Evolutionary conservation across 2,888 invertebrate genomes (phyloP).

Genomic region (Dynastes hyllus): DNA sequence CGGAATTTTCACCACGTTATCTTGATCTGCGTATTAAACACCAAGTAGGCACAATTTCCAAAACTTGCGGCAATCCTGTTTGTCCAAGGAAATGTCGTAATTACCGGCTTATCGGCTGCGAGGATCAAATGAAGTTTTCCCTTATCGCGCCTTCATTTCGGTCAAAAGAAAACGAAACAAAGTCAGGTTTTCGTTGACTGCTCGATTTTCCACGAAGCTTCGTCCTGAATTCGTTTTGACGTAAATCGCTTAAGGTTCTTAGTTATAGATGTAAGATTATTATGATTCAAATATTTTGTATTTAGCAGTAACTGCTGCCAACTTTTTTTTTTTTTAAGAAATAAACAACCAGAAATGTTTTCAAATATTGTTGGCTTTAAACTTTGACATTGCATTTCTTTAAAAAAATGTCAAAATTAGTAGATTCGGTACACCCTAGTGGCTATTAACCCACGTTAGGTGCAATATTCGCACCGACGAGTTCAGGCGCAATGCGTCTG

Average conservation of each 20-base stretch:
- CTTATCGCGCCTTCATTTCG: slow-evolving; percentile 30
- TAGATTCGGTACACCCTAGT: too few relatives aligned
- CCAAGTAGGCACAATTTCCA: not conserved
- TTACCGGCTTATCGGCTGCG: slow-evolving; percentile 28
- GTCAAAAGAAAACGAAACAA: slow-evolving; percentile 14
- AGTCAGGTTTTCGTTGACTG: not conserved
- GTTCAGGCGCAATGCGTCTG: too few relatives aligned
- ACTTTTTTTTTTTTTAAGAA: too few relatives aligned
- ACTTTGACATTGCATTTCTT: too few relatives aligned
- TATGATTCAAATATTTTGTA: too few relatives aligned
- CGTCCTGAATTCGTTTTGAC: not conserved
- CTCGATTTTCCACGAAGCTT: not conserved
- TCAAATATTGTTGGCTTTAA: too few relatives aligned
- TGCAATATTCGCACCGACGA: too few relatives aligned
- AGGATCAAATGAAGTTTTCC: slow-evolving; percentile 29
- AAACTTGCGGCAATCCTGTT: slow-evolving; percentile 13
- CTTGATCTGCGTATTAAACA: slow-evolving; percentile 14
- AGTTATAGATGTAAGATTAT: too few relatives aligned
- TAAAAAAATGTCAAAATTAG: too few relatives aligned
- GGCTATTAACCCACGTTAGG: too few relatives aligned
- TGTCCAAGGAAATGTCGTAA: slow-evolving; percentile 29
- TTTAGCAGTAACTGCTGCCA: too few relatives aligned
- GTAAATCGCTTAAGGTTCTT: not conserved
- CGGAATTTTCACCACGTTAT: slow-evolving; percentile 16
- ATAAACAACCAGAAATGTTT: too few relatives aligned